Base-by-base conservation (phyloP, 2,113 vertebrate species). In the Myotis lucifugus region DNA sequence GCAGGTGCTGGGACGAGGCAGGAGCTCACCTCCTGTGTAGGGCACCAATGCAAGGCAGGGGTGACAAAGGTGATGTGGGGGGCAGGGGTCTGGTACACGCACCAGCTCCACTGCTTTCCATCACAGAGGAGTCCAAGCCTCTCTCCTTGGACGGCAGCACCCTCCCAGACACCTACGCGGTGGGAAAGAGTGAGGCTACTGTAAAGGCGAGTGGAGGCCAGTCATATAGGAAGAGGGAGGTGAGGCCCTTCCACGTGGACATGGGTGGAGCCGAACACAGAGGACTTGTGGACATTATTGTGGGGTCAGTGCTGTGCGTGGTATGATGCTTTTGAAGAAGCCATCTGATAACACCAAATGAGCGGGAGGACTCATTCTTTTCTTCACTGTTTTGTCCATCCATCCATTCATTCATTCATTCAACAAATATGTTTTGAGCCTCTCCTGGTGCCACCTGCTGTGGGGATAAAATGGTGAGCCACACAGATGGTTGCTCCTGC, bases 171-270 rank as follows among this genome's bases (percentile, higher is more conserved):
- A 19, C n/a, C 1, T 0, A 2, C 0, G 6, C 15, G 32, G 50
- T 0, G 5, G 50, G 29, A 7, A 19, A 23, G 5, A 13, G 15
- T 1, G 0, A 8, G 17, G 37, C 2, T 32, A 6, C 25, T 0
- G 18, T 11, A 5, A 37, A 25, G 27, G 21, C 32, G 23, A 13
- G 8, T 2, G 3, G 4, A 1, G 37, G 37, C n/a, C 34, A 21
- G 48, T 14, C 48, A 61, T 0, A 23, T 13, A 23, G 59, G 54
- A 56, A 32, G 46, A 32, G 59, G 78, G 48, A 4, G 6, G 2
- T 1, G 19, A 46, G 64, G 56, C 37, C n/a, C 34, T 34, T 66
- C 42, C 3, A 0, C 0, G 42, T 50, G 50, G 54, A 56, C 34
- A 69, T 0, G 46, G 29, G 9, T 0, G 23, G 18, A 17, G 6